Base-by-base conservation (phyloP, 2,797 vertebrate species). In the Petrocephalus sullivani region DNA sequence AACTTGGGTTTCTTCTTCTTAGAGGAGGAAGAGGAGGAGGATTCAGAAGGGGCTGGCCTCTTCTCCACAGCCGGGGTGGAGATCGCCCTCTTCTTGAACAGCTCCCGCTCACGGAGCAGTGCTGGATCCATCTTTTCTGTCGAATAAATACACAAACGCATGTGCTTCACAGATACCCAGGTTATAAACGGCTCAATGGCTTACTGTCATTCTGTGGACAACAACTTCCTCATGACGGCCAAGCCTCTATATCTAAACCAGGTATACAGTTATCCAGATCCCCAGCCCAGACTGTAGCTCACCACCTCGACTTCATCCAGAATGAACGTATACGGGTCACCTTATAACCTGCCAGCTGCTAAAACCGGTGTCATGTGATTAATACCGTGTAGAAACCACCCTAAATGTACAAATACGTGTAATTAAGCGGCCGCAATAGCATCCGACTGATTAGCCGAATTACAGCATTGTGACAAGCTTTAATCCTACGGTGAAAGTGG, bases 41-140 rank as follows among this genome's bases (percentile, higher is more conserved):
- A 96, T 0, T 98, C 96, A 41, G 96, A 95, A 0, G 95, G 67
- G 0, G 96, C 93, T 10, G 94, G 94, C 86, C 98, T 97, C 90
- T 98, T 99, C 92, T 99, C 98, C 49, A 99, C 97, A 0, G 97
- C 96, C 0, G 98, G 98, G 12, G 95, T 98, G 82, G 95, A 97
- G 88, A 99, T 95, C 75, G 98, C 98, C 91, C 97, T 95, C 92
- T 98, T 99, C 92, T 98, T 98, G 93, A 99, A 99, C 4, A 98
- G 95, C 91, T 99, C 98, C 82, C 97, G 93, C 92, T 99, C 98
- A 91, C 96, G 96, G 91, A 99, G 88, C 8, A 99, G 92, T 90
- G 96, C 97, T 12, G 98, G 98, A 94, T 99, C 98, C 98, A 99
- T 99, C 93, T 91, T 96, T 81, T 81, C 75, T 8, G 46, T 21